Evolutionary conservation across 1,140 invertebrate genomes (phyloP).

Genomic region (Solen grandis): DNA sequence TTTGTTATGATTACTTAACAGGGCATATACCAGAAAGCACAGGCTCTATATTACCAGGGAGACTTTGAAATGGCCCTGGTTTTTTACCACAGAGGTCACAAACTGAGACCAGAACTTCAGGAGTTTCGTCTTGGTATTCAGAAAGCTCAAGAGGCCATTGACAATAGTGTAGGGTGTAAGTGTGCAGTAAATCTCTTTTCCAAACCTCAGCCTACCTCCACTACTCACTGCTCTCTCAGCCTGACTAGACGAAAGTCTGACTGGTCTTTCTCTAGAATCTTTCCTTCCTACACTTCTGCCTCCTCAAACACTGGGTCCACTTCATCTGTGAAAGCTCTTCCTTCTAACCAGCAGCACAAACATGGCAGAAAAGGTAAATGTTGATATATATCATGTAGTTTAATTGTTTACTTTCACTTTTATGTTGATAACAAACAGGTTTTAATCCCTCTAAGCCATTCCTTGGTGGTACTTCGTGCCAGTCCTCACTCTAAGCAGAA

Average conservation of each 20-base stretch:
- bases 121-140: conserved; percentile 94
- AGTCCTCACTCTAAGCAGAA: too few relatives aligned
- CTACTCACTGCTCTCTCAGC: neutral
- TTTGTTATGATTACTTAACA: too few relatives aligned
- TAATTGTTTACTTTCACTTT: too few relatives aligned
- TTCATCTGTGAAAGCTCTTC: conserved; percentile 7
- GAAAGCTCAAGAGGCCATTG: conserved; percentile 96
- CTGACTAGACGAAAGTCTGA: conserved; percentile 7
- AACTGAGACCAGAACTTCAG: conserved; percentile 91
- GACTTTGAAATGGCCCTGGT: conserved; percentile 96
- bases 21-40: conserved; percentile 95
- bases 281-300: conserved; percentile 3
- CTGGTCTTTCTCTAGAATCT: conserved; percentile 27
- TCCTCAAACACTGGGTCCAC: neutral
- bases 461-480: too few relatives aligned
- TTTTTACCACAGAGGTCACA: conserved; percentile 93
- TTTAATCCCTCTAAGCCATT: too few relatives aligned
- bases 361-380: too few relatives aligned
- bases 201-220: neutral
- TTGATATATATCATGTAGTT: too few relatives aligned
- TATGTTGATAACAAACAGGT: too few relatives aligned
- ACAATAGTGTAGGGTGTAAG: conserved; percentile 91
- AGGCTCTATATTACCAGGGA: conserved; percentile 94
- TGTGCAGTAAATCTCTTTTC: conserved; percentile 23
- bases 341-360: conserved; percentile 11